Percentiles rank a stretch among this genome's conserved stretches.
These are phyloP conservation scores for Platysternon megacephalum DNA, from an alignment of 2,113 vertebrate genomes.

Conservation along the genomic window DNA sequence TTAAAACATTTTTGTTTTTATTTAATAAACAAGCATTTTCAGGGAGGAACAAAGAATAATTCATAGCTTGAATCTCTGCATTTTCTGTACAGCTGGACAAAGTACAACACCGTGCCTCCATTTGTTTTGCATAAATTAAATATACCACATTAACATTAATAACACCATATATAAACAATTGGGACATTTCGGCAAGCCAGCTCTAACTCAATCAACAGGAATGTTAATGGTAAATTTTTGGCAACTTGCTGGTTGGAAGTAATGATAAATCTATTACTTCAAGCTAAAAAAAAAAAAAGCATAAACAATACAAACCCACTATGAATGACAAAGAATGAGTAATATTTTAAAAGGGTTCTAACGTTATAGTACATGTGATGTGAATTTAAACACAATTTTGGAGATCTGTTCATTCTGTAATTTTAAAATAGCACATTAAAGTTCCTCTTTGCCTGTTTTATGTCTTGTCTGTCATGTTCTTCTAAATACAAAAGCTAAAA, in stretches of 20 bases:
- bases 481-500: neutral
- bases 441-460: neutral
- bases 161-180: neutral
- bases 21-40: neutral
- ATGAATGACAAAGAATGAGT: neutral
- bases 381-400: neutral
- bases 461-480: neutral
- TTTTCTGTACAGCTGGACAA: neutral
- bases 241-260: neutral
- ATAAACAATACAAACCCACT: neutral
- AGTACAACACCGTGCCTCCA: neutral
- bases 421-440: neutral
- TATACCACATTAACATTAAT: neutral
- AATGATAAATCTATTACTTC: neutral
- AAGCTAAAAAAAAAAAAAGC: neutral
- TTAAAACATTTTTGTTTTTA: neutral
- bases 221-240: neutral
- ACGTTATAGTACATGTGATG: neutral
- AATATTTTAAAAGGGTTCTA: neutral
- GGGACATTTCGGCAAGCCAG: neutral
- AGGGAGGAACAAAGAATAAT: neutral
- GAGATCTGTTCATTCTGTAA: neutral
- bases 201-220: neutral
- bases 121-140: neutral
- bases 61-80: neutral